Base-by-base conservation (phyloP, 2,113 vertebrate genomes). In the Xenopus laevis region DNA sequence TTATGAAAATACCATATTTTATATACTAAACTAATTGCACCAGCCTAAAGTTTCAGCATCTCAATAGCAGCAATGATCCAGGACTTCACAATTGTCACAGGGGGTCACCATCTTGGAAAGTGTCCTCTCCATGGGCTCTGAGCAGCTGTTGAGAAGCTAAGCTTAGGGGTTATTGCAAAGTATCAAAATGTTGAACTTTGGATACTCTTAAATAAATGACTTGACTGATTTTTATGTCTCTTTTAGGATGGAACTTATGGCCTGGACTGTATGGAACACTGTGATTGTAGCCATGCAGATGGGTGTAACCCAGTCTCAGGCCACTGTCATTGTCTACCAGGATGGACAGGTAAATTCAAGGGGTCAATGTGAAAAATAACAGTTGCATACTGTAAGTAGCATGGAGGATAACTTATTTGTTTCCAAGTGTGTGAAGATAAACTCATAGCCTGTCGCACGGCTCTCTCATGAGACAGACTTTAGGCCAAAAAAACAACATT, bases 261-360 rank as follows among this genome's bases (percentile, higher is more conserved):
- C 66, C 83, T 96, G 79, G 94, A 97, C 72, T 99, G 97, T 84
- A 92, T 88, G 0, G 93, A 96, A 77, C 93, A 18, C 20, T 99
- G 97, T 82, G 95, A 98, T 83, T 99, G 97, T 60, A 93, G 88
- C 86, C 97, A 98, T 0, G 95, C 95, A 0, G 91, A 96, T 3
- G 94, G 96, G 55, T 99, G 97, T 2, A 94, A 98, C 47, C 89
- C 95, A 12, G 81, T 95, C 80, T 95, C 91, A 0, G 97, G 97
- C 5, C 92, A 95, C 83, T 99, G 97, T 82, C 95, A 90, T 86
- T 99, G 97, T 81, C 89, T 95, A 11, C 92, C 97, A 0, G 97
- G 97, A 18, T 99, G 97, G 97, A 98, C 95, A 91, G 97, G 97
- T 99, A 83, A 18, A 60, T 20, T 12, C 6, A 16, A 46, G n/a